Base-by-base conservation (phyloP, 2,113 vertebrate genomes). In the Rhea pennata region DNA sequence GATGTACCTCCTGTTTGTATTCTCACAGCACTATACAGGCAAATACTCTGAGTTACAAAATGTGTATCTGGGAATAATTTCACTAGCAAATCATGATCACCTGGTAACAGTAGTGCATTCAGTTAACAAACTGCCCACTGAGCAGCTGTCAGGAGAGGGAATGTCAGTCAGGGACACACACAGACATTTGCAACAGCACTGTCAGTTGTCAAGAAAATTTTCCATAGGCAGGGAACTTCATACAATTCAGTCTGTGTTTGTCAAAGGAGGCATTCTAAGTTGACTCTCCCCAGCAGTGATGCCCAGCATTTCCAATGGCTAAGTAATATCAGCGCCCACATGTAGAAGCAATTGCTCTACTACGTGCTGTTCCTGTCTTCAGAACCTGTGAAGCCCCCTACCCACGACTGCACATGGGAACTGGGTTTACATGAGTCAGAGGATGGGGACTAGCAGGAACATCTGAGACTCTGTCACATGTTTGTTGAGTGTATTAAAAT, bases 101-200 rank as follows among this genome's bases (percentile, higher is more conserved):
- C 27, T 65, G 36, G 48, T 51, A 48, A 75, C 74, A 56, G 42
- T 14, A 56, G 62, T 56, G 62, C 56, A 61, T 50, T 56, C 24
- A 54, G 48, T 51, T 48, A 79, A 42, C 20, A 59, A 15, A 24
- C 4, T 59, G 22, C 44, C 72, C 65, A 21, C 27, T 66, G 53
- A 46, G 53, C 26, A 46, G 27, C 20, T 56, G 54, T 50, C 78
- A 78, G 65, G 58, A 83, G 66, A 74, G 50, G 42, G 42, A 56
- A 6, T 2, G 0, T 44, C 65, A 65, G 17, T 42, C 31, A 58
- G 42, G 61, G 29, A 56, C 9, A 9, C 0, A 9, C 29, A 46
- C 33, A 46, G 42, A 10, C 36, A 31, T 65, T 65, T 75, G 46
- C 61, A 84, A 64, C 29, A 65, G 26, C 81, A 44, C 10, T 54